Evolutionary conservation across 2,888 invertebrate species (phyloP), one percentile per base, ranked within the genome.

Genomic region (Geophilus truncorum): DNA sequence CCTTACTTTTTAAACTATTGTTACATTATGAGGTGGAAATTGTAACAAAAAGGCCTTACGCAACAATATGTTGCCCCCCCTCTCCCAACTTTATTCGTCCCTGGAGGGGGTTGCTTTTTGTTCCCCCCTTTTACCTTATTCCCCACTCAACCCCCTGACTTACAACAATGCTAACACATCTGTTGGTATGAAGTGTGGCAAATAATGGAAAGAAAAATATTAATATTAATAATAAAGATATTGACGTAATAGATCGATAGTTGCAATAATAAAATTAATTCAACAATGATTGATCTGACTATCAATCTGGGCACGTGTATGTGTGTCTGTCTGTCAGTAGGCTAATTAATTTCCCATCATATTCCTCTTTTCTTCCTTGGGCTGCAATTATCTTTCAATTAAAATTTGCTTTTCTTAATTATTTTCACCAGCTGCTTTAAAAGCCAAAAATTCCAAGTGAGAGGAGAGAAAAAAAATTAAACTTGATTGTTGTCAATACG

Each of bases 281-380:
- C 62, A 25, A 62, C 62, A 62, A 62, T 62, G 62, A 62, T 62
- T 62, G 62, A 62, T 62, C 62, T 62, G 4, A 23, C 2, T 28
- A 45, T 45, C 45, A 45, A 45, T 45, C 15, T 45, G 21, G 62
- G 21, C 15, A 40, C 15, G 40, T 21, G 57, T 57, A 57, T 57
- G 21, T 57, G 23, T 62, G 62, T 62, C 62, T 62, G 62, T 62
- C 62, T 62, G 62, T 62, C 62, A 62, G 62, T 62, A 28, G 62
- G 62, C 62, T 62, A 62, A 62, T 62, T 62, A 62, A 62, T 62
- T 62, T 62, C 62, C 62, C 62, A 62, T 62, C 62, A 62, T 62
- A 28, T 25, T 62, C 62, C 57, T 62, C 62, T 62, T 62, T 62
- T 62, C 62, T 62, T 62, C 62, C 62, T 62, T 62, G 62, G 62